Conservation (phyloP, 2,113 vertebrate genomes). For the Thinocorus orbignyianus region DNA sequence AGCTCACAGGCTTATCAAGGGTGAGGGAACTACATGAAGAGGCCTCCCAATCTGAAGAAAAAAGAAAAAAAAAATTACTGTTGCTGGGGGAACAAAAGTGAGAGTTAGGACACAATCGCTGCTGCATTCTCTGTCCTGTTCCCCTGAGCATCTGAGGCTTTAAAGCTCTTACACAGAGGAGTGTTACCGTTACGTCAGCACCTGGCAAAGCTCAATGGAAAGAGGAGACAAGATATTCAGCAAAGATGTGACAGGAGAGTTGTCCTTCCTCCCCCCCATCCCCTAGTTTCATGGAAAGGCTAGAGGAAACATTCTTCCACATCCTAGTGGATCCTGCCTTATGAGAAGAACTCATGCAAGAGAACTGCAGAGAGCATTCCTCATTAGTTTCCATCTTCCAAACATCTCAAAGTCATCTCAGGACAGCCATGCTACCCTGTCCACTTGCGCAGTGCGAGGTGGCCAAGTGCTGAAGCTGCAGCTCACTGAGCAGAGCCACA, state of each 20-base stretch:
- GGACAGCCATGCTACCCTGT: not conserved
- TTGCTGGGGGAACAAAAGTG: not conserved
- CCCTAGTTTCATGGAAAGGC: not conserved
- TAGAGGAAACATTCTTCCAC: not conserved
- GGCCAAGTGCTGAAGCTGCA: slow-evolving; percentile 59
- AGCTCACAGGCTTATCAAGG: not conserved
- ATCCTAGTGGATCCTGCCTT: not conserved
- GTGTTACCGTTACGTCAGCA: not conserved
- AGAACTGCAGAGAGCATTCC: not conserved
- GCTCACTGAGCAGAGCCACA: not conserved
- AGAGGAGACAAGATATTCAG: not conserved
- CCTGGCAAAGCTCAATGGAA: not conserved
- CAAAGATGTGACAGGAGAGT: not conserved
- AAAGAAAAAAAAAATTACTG: not conserved
- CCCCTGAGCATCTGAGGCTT: not conserved
- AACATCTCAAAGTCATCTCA: not conserved
- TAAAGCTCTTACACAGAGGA: not conserved
- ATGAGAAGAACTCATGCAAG: not conserved
- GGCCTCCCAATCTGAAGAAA: not conserved
- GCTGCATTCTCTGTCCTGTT: not conserved
- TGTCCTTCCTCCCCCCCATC: not conserved
- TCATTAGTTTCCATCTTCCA: not conserved
- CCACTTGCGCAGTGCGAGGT: not conserved
- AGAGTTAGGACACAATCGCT: not conserved
- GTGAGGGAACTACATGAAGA: not conserved